These are phyloP conservation scores for Danio jaintianensis DNA, from an alignment of 2,797 vertebrate genomes.

Conservation along the genomic window DNA sequence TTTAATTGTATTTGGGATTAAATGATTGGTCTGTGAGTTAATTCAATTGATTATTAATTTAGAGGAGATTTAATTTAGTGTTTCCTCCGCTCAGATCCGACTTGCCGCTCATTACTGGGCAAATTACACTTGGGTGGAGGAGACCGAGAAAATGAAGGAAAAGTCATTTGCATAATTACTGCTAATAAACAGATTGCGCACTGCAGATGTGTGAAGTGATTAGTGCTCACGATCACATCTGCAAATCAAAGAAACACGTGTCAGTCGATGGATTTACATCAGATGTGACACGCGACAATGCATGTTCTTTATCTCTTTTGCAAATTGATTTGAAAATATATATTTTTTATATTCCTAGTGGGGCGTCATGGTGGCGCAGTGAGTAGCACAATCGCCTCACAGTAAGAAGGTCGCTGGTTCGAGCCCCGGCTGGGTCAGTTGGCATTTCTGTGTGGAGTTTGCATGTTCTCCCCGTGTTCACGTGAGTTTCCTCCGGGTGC, in stretches of 20 bases:
- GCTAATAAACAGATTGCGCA: slow-evolving; percentile 48
- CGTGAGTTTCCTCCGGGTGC: too few relatives aligned
- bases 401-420: too few relatives aligned
- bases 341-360: too few relatives aligned
- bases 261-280: neutral
- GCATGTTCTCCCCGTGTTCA: too few relatives aligned
- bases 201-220: slow-evolving; percentile 47
- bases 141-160: slow-evolving; percentile 33
- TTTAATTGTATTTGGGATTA: slow-evolving; percentile 33
- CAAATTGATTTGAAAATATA: too few relatives aligned
- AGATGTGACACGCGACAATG: neutral
- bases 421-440: too few relatives aligned
- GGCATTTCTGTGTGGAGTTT: too few relatives aligned
- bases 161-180: slow-evolving; percentile 54
- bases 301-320: neutral
- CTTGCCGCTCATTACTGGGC: slow-evolving; percentile 46
- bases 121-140: slow-evolving; percentile 38
- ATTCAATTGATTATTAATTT: slow-evolving; percentile 45
- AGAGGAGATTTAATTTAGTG: slow-evolving; percentile 42
- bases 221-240: slow-evolving; percentile 19
- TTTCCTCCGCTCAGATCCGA: slow-evolving; percentile 35
- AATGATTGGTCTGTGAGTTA: slow-evolving; percentile 18
- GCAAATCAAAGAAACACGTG: slow-evolving; percentile 44
- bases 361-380: too few relatives aligned
- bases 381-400: too few relatives aligned